These are phyloP conservation scores for Peromyscus melanophrys DNA, from an alignment of 2,797 vertebrate genomes.

Conservation along the genomic window DNA sequence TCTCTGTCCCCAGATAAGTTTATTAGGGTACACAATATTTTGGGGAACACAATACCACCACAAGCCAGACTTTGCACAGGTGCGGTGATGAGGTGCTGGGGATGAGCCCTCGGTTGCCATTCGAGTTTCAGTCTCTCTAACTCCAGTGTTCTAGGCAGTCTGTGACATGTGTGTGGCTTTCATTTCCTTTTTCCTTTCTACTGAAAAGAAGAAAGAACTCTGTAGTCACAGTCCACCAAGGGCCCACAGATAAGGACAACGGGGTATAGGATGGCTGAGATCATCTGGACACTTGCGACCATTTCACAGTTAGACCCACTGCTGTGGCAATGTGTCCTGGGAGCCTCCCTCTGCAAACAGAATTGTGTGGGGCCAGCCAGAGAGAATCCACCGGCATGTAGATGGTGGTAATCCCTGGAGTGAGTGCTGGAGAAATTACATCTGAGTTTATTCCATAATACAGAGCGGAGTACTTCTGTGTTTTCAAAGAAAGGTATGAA, in stretches of 20 bases:
- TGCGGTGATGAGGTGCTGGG: neutral
- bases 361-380: neutral
- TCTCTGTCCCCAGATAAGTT: too few relatives aligned
- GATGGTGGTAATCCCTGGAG: neutral
- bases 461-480: neutral
- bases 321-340: accelerated
- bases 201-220: constrained; percentile 29
- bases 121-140: neutral
- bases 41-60: too few relatives aligned
- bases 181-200: constrained; percentile 63
- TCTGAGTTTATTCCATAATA: neutral
- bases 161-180: neutral
- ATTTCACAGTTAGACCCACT: neutral
- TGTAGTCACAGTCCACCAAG: neutral
- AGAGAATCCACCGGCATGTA: neutral
- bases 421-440: neutral
- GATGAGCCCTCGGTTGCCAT: neutral
- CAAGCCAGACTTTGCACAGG: neutral
- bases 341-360: neutral
- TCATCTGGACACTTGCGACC: neutral
- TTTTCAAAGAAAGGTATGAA: constrained; percentile 11
- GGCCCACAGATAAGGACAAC: neutral
- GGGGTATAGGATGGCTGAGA: neutral
- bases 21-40: too few relatives aligned
- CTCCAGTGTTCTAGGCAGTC: neutral